phyloP scores from a whole-genome alignment of 2,888 invertebrate species.

The Euzetes globulus region DNA sequence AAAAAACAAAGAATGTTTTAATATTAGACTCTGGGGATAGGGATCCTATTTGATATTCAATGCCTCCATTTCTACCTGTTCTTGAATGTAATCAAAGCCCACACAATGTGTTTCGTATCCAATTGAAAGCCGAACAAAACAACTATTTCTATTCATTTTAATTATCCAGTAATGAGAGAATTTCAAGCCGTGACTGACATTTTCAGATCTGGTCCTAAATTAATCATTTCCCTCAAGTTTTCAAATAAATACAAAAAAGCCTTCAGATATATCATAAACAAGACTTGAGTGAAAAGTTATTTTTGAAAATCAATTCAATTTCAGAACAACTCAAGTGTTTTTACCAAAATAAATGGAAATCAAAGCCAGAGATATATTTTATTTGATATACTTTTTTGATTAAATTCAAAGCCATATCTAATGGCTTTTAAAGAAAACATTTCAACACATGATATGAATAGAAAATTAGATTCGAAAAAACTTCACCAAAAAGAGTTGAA shows the following conservation, averaged over 20 bases:
- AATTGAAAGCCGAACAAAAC: neutral
- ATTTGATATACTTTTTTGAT: neutral
- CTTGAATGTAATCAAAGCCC: neutral
- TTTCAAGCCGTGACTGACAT: constrained; percentile 5
- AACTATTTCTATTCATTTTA: neutral
- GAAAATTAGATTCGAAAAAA: neutral
- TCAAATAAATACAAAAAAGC: too few species aligned
- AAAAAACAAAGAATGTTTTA: neutral
- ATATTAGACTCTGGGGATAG: neutral
- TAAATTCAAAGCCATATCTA: constrained; percentile 19
- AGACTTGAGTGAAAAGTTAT: too few species aligned
- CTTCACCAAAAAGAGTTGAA: neutral
- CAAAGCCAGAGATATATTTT: neutral
- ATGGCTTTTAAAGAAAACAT: constrained; percentile 3
- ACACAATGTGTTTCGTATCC: neutral
- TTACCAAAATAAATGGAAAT: neutral
- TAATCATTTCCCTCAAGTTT: too few species aligned
- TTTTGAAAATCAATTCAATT: too few species aligned
- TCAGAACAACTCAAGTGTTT: too few species aligned
- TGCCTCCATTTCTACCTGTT: neutral
- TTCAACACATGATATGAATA: constrained; percentile 21
- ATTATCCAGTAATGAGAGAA: neutral
- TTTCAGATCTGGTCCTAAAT: neutral
- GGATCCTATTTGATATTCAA: neutral
- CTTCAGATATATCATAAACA: too few species aligned